Evolutionary conservation across 1,140 invertebrate species (phyloP).

Genomic region (Tenebrio molitor): DNA sequence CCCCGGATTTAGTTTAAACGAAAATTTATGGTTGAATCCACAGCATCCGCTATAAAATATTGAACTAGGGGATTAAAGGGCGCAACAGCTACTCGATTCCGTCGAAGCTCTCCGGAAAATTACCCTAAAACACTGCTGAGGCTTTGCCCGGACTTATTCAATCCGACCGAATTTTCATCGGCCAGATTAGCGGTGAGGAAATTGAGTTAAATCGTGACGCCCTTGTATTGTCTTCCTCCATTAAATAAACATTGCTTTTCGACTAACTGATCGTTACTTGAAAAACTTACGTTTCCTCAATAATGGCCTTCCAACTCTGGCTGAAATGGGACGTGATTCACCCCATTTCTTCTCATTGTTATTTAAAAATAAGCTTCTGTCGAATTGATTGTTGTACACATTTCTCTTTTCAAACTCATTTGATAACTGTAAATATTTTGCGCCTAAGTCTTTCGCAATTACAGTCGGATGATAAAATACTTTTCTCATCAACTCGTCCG

Average conservation of each 20-base stretch:
- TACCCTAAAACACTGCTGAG: conserved; percentile 5
- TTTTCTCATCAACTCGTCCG: not conserved
- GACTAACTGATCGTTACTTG: conserved; percentile 13
- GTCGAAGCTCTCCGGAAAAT: conserved; percentile 8
- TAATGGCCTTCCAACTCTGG: not conserved
- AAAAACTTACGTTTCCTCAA: not conserved
- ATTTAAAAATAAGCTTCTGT: not conserved
- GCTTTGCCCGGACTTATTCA: not conserved
- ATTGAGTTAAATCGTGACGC: conserved; percentile 27
- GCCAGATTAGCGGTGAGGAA: conserved; percentile 13
- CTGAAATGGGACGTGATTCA: too few species aligned
- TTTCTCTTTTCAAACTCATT: not conserved
- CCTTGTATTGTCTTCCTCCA: conserved; percentile 26
- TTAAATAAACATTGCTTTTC: conserved; percentile 36
- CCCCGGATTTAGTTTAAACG: conserved; percentile 18
- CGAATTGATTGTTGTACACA: not conserved
- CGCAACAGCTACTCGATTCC: not conserved
- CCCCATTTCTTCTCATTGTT: not conserved
- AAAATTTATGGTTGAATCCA: conserved; percentile 11
- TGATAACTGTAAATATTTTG: not conserved
- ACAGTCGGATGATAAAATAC: not conserved
- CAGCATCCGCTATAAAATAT: conserved; percentile 10
- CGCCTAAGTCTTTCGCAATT: not conserved
- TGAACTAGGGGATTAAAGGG: conserved; percentile 32
- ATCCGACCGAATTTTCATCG: not conserved